phyloP scores from a whole-genome alignment of 2,888 invertebrate species.

The Orchesellides sinensis region DNA sequence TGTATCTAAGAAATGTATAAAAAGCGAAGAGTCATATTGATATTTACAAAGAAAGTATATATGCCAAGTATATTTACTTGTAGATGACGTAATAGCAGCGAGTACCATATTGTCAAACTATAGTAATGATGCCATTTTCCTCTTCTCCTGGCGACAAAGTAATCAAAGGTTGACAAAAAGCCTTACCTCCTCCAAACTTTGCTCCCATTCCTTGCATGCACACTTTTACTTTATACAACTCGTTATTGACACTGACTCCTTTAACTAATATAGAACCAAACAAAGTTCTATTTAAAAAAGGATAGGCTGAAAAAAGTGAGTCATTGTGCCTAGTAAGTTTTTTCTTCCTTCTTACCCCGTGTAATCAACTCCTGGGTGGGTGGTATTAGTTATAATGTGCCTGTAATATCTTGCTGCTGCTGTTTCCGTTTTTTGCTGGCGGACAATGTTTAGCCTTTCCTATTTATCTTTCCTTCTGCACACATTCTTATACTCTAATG shows the following conservation, averaged over 20 bases:
- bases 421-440: conserved; percentile 16
- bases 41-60: too few species aligned
- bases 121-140: conserved; percentile 5
- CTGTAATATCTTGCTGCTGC: conserved; percentile 28
- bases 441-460: conserved; percentile 20
- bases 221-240: not conserved
- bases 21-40: too few species aligned
- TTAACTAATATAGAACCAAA: not conserved
- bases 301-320: conserved; percentile 20
- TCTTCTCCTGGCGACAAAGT: conserved; percentile 20
- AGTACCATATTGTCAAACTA: too few species aligned
- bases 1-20: too few species aligned
- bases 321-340: conserved; percentile 10
- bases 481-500: conserved; percentile 21
- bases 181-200: conserved; percentile 27
- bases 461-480: conserved; percentile 46
- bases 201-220: not conserved
- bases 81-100: too few species aligned
- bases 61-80: too few species aligned
- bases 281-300: not conserved
- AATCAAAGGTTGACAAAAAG: conserved; percentile 47
- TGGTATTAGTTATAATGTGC: conserved; percentile 53
- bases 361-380: conserved; percentile 32
- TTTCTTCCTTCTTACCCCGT: not conserved
- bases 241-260: not conserved